A percentile compares a stretch with the other conserved stretches of the same genome.
Conservation (phyloP, 2,888 invertebrate species). For the Ctena decussata region DNA sequence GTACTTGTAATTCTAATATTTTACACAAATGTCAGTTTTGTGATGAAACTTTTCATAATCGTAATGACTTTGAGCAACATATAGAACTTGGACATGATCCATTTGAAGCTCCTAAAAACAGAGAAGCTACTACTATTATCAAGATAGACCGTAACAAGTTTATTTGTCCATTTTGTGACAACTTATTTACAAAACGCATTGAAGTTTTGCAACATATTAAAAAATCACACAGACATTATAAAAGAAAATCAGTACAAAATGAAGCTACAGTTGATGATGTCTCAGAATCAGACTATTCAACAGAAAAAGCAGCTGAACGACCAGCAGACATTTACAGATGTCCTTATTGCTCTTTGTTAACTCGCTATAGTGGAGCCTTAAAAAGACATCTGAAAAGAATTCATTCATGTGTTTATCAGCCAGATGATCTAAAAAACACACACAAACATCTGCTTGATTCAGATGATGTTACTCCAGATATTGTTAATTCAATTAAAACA, state of each 20-base stretch:
- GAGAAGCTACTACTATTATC: not conserved
- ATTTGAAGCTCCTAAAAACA: not conserved
- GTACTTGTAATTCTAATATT: not conserved
- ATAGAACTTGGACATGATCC: not conserved
- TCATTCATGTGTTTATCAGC: not conserved
- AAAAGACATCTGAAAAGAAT: not conserved
- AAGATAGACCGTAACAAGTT: not conserved
- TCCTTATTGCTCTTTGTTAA: not conserved
- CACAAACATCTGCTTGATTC: not conserved
- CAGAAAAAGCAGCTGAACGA: not conserved
- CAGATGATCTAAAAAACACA: not conserved
- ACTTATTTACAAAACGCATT: not conserved
- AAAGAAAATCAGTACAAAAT: not conserved
- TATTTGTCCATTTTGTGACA: not conserved
- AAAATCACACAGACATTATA: not conserved
- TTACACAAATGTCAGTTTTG: not conserved
- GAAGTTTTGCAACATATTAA: not conserved
- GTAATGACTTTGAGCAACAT: not conserved
- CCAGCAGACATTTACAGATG: not conserved
- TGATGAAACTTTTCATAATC: not conserved
- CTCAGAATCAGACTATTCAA: not conserved
- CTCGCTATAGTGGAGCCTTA: not conserved
- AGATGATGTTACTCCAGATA: not conserved
- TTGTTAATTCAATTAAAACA: not conserved
- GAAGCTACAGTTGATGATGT: not conserved